phyloP scores from a whole-genome alignment of 2,797 vertebrate genomes.

The Tarsius wallacei region DNA sequence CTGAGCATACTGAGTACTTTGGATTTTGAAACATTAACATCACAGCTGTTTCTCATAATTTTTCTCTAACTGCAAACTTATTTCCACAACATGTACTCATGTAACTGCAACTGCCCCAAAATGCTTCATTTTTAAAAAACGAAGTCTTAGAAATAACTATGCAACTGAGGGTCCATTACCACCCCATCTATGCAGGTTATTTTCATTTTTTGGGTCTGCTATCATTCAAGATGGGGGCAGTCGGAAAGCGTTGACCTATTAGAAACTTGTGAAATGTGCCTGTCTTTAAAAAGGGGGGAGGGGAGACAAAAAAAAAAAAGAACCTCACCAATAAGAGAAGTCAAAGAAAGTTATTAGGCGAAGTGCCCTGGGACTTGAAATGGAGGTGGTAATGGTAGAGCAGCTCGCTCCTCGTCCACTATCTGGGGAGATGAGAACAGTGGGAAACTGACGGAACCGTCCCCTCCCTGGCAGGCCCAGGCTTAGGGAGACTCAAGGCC shows the following conservation, averaged over 20 bases:
- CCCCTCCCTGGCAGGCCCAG: not conserved
- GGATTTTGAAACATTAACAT: conserved; percentile 80
- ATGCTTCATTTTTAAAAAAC: conserved; percentile 80
- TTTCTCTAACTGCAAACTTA: conserved; percentile 81
- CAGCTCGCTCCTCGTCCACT: not conserved
- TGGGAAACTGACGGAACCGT: not conserved
- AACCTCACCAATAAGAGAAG: conserved; percentile 6
- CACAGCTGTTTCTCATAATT: conserved; percentile 87
- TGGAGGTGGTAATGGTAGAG: not conserved
- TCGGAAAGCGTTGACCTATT: conserved; percentile 44
- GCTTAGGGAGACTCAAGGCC: not conserved
- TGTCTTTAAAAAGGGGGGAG: not conserved
- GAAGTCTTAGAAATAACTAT: conserved; percentile 75
- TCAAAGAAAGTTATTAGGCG: not conserved
- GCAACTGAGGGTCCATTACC: not conserved
- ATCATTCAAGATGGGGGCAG: not conserved
- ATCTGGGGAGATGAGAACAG: not conserved
- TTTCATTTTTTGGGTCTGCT: not conserved
- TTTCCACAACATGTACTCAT: conserved; percentile 84
- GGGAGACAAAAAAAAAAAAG: not conserved
- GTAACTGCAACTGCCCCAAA: conserved; percentile 81
- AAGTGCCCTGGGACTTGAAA: not conserved
- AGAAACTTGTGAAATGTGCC: conserved; percentile 62
- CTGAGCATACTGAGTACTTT: conserved; percentile 62
- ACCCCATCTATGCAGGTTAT: conserved; percentile 1